phyloP scores from a whole-genome alignment of 23 tunicate species.

The Styela clava region DNA sequence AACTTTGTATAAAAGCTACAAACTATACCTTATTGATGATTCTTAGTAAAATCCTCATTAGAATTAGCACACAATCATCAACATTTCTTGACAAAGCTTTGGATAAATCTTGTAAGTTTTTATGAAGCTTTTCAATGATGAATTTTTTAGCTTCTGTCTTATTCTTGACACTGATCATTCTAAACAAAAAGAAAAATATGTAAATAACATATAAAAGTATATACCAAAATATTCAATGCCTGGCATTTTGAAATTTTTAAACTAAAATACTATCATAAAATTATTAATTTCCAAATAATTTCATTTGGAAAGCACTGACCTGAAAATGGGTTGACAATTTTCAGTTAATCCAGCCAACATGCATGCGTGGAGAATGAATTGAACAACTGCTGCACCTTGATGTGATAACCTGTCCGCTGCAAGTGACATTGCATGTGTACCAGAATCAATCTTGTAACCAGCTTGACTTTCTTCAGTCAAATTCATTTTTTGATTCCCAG shows the following conservation, averaged over 20 bases:
- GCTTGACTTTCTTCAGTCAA: constrained; percentile 60
- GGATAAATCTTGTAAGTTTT: constrained; percentile 36
- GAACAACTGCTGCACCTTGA: constrained; percentile 40
- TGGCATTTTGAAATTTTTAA: not conserved
- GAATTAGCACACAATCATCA: constrained; percentile 39
- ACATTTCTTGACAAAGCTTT: constrained; percentile 31
- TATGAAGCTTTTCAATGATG: constrained; percentile 28
- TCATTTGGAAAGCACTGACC: constrained; percentile 7
- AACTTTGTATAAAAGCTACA: too few relatives aligned
- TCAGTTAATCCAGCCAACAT: constrained; percentile 7
- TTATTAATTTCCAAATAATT: not conserved
- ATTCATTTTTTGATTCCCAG: constrained; percentile 39
- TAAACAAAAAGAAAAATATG: constrained; percentile 1
- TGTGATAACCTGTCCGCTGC: constrained; percentile 43
- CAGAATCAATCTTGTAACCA: constrained; percentile 35
- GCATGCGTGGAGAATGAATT: constrained; percentile 42
- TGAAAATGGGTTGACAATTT: not conserved
- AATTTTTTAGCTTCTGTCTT: not conserved
- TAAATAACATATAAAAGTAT: not conserved
- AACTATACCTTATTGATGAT: constrained; percentile 8
- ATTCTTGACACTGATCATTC: too few relatives aligned
- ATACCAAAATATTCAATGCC: too few relatives aligned
- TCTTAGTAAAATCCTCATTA: constrained; percentile 18
- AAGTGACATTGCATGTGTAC: not conserved
- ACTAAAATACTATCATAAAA: not conserved